Base-by-base conservation (phyloP, 2,113 vertebrate species). In the Silurus meridionalis region DNA sequence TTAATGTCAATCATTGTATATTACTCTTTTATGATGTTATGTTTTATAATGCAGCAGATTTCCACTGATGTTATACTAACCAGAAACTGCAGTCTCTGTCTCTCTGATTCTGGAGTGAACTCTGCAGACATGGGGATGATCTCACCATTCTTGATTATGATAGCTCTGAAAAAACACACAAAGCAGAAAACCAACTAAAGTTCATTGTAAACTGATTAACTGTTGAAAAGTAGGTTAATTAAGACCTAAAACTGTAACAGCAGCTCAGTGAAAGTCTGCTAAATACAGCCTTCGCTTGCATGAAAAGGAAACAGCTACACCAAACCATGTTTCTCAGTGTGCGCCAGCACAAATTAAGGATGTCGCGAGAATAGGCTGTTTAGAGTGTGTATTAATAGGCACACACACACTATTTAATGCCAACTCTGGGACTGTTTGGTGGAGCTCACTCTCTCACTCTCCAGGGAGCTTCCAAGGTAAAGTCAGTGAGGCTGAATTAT, bases 71-170 rank as follows among this genome's bases (percentile, higher is more conserved):
- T 19, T 23, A 61, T 80, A 85, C 96, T 96, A 95, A 99, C 98
- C 96, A 99, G 94, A 92, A 98, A 99, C 91, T 99, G 98, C 63
- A 99, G 97, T 63, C 98, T 91, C 90, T 97, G 98, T 53, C 98
- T 95, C 88, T 99, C 98, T 0, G 97, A 97, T 87, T 99, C 98
- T 0, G 98, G 98, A 8, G 98, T 99, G 93, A 99, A 99, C 93
- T 99, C 98, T 46, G 97, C 94, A 77, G 98, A 99, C 97, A 99
- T 94, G 79, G 97, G 96, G 89, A 98, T 94, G 83, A 99, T 95
- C 90, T 98, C 97, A 0, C 96, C 96, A n/a, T 95, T 97, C 91
- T 96, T 95, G 83, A 99, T 95, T 91, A 99, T 97, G 90, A 99
- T 98, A 78, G 97, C 98, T 92, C 98, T 99, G 95, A 28, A 61